Evolutionary conservation across 2,797 vertebrate species (phyloP), one percentile per base, ranked within the genome.

Genomic region (Gambusia yucatana): DNA sequence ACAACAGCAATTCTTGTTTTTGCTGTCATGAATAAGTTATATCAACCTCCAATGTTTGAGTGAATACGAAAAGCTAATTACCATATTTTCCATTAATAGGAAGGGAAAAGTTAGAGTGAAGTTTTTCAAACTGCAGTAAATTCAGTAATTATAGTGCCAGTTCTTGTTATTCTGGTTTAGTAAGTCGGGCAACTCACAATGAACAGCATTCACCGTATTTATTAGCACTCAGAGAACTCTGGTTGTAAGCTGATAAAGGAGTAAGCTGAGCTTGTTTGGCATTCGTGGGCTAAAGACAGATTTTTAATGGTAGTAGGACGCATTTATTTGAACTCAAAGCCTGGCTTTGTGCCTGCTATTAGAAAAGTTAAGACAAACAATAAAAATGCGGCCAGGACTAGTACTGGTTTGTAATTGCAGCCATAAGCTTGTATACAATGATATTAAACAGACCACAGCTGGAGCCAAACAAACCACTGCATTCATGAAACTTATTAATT

Each of bases 31-130:
- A 95, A 95, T 94, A 94, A 94, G 90, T 95, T 93, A 94, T 92
- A 92, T 93, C 87, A 89, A 91, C 91, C 90, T 90, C 86, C 81
- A 25, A 92, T 91, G 89, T 89, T 89, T 89, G 87, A 93, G 85
- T 72, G 86, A 91, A 86, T 93, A 89, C 91, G 77, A 93, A 94
- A 92, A 94, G 89, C 93, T 91, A 93, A 95, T 96, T 95, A 95
- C 90, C 93, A 95, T 94, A 93, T 94, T 95, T 94, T 87, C 91
- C 86, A 95, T 95, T 96, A 95, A 95, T 94, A 86, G 91, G 85
- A 92, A 88, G 75, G 85, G 86, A 83, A 94, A 94, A 94, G 93
- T 95, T 91, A 82, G 82, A 82, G 78, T 90, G 36, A 90, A 90
- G 89, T 94, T 94, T 52, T 91, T 91, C 85, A 93, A 92, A 91